Conservation (phyloP, 1,140 invertebrate genomes). For the Carcinoscorpius rotundicauda region DNA sequence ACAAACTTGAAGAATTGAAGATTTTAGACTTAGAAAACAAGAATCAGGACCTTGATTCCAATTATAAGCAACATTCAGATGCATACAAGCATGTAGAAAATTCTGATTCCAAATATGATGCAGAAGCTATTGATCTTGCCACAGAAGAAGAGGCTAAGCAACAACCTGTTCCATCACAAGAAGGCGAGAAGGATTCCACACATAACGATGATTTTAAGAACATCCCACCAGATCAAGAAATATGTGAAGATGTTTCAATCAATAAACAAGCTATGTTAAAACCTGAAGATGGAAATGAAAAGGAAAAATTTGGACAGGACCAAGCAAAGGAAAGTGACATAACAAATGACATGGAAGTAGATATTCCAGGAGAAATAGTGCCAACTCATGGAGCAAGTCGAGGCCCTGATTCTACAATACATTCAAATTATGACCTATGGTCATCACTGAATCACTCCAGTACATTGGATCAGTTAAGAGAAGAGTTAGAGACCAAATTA, state of each 20-base stretch:
- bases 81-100: slow-evolving; percentile 77
- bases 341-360: slow-evolving; percentile 40
- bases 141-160: slow-evolving; percentile 63
- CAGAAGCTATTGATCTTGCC: slow-evolving; percentile 43
- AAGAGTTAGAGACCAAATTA: slow-evolving; percentile 1
- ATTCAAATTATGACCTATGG: slow-evolving; percentile 15
- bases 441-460: neutral
- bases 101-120: slow-evolving; percentile 36
- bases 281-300: slow-evolving; percentile 25
- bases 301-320: slow-evolving; percentile 15
- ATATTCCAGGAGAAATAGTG: slow-evolving; percentile 14
- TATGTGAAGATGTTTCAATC: slow-evolving; percentile 34
- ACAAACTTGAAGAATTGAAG: no score
- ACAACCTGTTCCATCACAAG: slow-evolving; percentile 43
- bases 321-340: slow-evolving; percentile 26
- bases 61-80: slow-evolving; percentile 35
- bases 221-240: slow-evolving; percentile 30
- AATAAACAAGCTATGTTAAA: no score
- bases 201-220: slow-evolving; percentile 14
- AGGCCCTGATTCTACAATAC: slow-evolving; percentile 8
- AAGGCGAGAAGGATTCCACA: slow-evolving; percentile 10
- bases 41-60: no score
- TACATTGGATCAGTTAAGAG: slow-evolving; percentile 23
- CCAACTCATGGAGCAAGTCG: slow-evolving; percentile 2
- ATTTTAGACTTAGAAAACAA: no score